Evolutionary conservation across 2,888 invertebrate genomes (phyloP), one percentile per base, ranked within the genome.

Genomic region (Heteromurus nitidus): DNA sequence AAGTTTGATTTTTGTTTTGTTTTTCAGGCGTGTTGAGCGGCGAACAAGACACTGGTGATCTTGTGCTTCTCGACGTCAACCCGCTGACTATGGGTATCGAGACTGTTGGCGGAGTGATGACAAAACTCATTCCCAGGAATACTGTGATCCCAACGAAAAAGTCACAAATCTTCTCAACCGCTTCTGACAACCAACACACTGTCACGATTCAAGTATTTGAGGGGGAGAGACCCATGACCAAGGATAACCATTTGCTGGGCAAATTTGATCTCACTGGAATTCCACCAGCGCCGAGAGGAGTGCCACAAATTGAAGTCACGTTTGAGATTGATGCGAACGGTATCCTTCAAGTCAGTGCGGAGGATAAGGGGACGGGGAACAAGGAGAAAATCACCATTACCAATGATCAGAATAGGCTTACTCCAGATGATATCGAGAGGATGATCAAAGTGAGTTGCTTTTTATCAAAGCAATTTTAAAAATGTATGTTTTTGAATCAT

Each of bases 91-190:
- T 99, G 94, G 99, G 99, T 90, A 99, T 99, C 89, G 99, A 99
- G 91, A 99, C 99, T 53, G 98, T 99, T 65, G 99, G 99, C 85
- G 99, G 99, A 87, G 99, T 99, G 31, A 99, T 99, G 99, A 99
- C 99, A 87, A 99, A 98, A 89, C 92, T 99, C 74, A 99, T 99
- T 89, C 95, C 96, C 73, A 90, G 99, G 88, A 99, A 99, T 92
- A 99, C 99, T 28, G 98, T 98, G 85, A 99, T 99, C 88, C 99
- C 99, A 31, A 99, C 99, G 72, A 99, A 99, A 92, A 99, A 99
- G 90, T 96, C 97, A 0, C 99, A 99, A 91, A 97, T 99, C 89
- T 99, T 99, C 93, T 98, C 98, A 0, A 99, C 99, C 0, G 77
- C 70, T 3, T 67, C 65, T 31, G 74, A 84, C 53, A 84, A 84